These are phyloP conservation scores for Mus spretus DNA, from an alignment of 2,797 vertebrate species.

Conservation along the genomic window DNA sequence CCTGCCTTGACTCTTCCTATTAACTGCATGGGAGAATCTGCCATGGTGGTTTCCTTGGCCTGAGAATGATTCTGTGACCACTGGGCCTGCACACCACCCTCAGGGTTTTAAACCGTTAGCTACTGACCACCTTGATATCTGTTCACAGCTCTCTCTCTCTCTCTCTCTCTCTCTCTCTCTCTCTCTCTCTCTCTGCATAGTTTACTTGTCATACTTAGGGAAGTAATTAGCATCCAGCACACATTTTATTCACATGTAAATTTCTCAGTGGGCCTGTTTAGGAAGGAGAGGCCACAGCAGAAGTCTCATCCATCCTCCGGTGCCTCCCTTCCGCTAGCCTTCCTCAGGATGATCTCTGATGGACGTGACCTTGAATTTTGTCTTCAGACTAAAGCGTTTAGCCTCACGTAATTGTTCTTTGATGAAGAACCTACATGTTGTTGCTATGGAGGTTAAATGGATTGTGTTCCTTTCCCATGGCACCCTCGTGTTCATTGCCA, in stretches of 20 bases:
- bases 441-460: background rate
- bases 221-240: background rate
- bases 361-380: background rate
- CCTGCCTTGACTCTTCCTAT: background rate
- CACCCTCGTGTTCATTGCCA: background rate
- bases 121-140: background rate
- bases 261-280: slow-evolving; percentile 1
- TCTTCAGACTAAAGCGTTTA: background rate
- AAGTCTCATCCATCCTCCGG: background rate
- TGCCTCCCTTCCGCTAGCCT: background rate
- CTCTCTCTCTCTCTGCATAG: background rate
- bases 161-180: too few species aligned
- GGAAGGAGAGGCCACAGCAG: background rate
- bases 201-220: background rate
- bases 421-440: background rate
- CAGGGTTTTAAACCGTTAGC: background rate
- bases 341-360: background rate
- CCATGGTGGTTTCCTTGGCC: background rate
- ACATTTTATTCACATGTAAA: background rate
- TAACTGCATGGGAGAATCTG: background rate
- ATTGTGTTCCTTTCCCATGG: background rate
- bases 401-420: background rate
- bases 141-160: background rate
- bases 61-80: background rate
- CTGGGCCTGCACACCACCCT: background rate